Base-by-base conservation (phyloP, 1,140 invertebrate species). In the Ips typographus region DNA sequence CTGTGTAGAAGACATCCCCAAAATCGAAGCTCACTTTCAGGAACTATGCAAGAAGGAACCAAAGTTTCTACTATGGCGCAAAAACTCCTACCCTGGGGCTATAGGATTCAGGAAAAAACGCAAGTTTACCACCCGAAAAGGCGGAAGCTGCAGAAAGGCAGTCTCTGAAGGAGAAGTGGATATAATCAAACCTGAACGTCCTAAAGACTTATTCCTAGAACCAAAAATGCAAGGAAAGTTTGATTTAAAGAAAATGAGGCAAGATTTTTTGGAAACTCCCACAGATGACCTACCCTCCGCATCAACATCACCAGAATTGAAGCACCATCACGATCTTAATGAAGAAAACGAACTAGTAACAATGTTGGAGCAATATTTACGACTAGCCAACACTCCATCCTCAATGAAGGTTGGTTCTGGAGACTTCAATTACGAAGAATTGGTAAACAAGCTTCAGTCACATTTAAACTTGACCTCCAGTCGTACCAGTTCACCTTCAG, bases 11-110 rank as follows among this genome's bases (percentile, higher is more conserved):
- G 91, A 92, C 75, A 84, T 93, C 40, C 88, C 89, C 0, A 87
- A 89, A 69, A 89, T 94, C 57, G 92, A 94, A 77, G 88, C 90
- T 8, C 90, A 93, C 75, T 95, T 94, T 77, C 91, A 94, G 76
- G 87, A 92, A 53, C 88, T 93, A 0, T 94, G 92, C 75, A 85
- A 87, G 51, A 86, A 86, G 64, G 91, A 93, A 76, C 88, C 89
- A 0, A 86, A 87, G 51, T 94, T 94, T 74, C 78, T 95, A 8
- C 80, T 93, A 0, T 93, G 91, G 92, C 84, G 91, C 47, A 91
- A 93, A 77, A 86, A 88, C 36, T 92, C 90, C 0, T 92, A 91
- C 78, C 91, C 89, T 0, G 90, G 90, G 0, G 89, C 85, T 44
- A 77, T 89, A 38, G 82, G 80, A 0, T 85, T 86, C 60, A 80